Base-by-base conservation (phyloP, 2,888 invertebrate genomes). In the Lasioglossum vierecki region DNA sequence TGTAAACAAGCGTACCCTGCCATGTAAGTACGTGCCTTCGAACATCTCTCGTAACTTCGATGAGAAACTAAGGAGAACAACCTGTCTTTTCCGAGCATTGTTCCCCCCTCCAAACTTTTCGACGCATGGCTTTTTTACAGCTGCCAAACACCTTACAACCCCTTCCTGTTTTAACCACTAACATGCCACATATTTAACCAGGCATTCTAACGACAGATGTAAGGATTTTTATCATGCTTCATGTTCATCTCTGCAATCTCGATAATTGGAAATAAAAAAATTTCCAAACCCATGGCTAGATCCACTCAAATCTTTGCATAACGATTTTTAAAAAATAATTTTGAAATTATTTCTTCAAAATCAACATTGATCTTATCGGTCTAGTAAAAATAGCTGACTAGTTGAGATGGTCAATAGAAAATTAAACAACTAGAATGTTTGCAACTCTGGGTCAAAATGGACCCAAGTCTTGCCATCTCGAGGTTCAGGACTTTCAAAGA, bases 1-100 rank as follows among this genome's bases (percentile, higher is more conserved):
- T 87, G 90, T 91, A 92, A 92, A 92, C 88, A 88, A 88, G 88
- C 85, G 88, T 87, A 87, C 87, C 78, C 13, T 70, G 70, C 39
- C 70, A 22, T 70, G 70, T 41, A 57, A 57, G n/a, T 57, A 70
- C 39, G 70, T 11, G 22, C 41, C 39, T n/a, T 66, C 82, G 39
- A 57, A 57, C 76, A 49, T 73, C 73, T 35, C 30, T 30, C 39
- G 18, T 68, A 22, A 35, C 22, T 35, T 68, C 68, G 68, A 46
- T 60, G 66, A 49, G 66, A 76, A 78, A 80, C 76, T 68, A 76
- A 68, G 80, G 79, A 71, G 80, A 73, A 88, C 91, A 85, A 89
- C 88, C 82, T 89, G 85, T 86, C 81, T 83, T 9, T n/a, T 57
- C 57, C 11, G 4, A 39, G 66, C 30, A 68, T 39, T 68, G 66